Base-by-base conservation (phyloP, 2,113 vertebrate genomes). In the Haliaeetus leucogaster region DNA sequence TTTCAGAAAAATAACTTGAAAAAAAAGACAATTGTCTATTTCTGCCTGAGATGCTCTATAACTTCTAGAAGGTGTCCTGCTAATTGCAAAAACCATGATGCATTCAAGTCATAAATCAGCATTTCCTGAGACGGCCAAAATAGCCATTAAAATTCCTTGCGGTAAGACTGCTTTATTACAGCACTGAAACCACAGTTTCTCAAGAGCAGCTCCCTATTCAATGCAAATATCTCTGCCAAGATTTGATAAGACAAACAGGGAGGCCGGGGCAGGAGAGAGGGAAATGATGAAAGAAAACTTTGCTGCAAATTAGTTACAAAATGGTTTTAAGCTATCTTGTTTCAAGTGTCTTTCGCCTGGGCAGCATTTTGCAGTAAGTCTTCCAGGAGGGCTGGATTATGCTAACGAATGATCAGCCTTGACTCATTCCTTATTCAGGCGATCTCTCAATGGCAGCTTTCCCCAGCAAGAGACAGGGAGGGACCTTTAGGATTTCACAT, bases 91-190 rank as follows among this genome's bases (percentile, higher is more conserved):
- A 89, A 0, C 23, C 26, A 47, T 53, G 68, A 95, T 0, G 0
- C 12, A 61, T 80, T 91, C 65, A 50, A 81, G 62, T 27, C 17
- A 90, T 93, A 95, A 86, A 88, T 93, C 86, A 95, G 58, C 72
- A 89, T 91, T 97, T 95, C 77, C 72, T 2, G 13, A 91, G 68
- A 65, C 92, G 88, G 47, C 59, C 63, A 66, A 85, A 89, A 73
- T 40, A 72, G 29, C 87, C 89, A 85, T 95, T 93, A 95, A 87
- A 93, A 96, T 90, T 89, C 77, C 91, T 21, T 50, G 78, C 6
- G 1, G 42, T 36, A 67, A 71, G 58, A 65, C 71, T 79, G 82
- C 36, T 74, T 90, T 81, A 76, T 13, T 86, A 70, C 63, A 72
- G n/a, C 8, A 11, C 59, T 93, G 86, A 80, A 93, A 72, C 26